Evolutionary conservation across 2,113 vertebrate genomes (phyloP).

Genomic region (Henicopernis longicauda): DNA sequence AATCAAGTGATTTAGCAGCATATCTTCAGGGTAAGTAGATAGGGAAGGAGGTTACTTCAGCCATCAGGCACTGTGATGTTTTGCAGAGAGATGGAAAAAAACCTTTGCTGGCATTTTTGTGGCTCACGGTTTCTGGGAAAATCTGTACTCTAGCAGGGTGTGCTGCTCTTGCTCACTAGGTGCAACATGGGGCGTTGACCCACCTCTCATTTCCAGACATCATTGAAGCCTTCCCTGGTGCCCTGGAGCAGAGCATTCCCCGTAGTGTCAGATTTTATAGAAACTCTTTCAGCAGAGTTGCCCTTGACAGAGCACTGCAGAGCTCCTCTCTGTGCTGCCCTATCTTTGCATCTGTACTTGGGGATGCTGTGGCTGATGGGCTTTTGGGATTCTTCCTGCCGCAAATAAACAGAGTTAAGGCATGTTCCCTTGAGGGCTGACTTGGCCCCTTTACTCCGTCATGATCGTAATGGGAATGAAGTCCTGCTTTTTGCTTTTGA

Average conservation of each 20-base stretch:
- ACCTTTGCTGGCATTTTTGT: background rate
- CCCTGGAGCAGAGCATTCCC: background rate
- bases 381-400: background rate
- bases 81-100: background rate
- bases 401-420: rapidly evolving
- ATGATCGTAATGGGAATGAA: background rate
- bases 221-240: background rate
- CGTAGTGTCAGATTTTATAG: background rate
- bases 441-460: background rate
- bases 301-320: background rate
- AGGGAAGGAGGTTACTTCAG: background rate
- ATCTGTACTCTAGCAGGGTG: background rate
- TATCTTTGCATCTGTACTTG: background rate
- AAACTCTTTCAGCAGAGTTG: background rate
- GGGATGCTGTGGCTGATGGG: background rate
- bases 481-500: background rate
- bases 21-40: background rate
- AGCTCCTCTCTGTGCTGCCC: background rate
- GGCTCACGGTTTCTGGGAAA: background rate
- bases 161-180: background rate
- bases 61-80: background rate
- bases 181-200: rapidly evolving
- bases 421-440: background rate
- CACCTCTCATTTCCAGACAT: background rate
- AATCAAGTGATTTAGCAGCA: background rate